Evolutionary conservation across 2,888 invertebrate species (phyloP).

Genomic region (Erebia palarica): DNA sequence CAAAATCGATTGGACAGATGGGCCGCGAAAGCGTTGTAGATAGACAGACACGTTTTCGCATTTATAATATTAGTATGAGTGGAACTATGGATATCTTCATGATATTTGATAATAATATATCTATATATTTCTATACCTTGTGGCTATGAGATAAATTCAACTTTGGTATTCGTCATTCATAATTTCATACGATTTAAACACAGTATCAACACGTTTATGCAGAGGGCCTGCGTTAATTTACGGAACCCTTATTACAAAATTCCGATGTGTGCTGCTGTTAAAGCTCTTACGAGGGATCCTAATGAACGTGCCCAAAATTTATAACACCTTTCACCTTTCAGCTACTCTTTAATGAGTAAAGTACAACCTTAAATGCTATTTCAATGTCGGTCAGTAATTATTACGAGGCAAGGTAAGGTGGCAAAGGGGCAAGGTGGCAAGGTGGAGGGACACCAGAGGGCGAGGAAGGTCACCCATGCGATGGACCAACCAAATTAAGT

Average conservation of each 20-base stretch:
- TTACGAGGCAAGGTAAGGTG: too few species aligned
- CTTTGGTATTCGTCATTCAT: conserved; percentile 22
- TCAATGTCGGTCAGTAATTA: background rate
- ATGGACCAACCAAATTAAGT: too few species aligned
- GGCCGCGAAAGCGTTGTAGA: too few species aligned
- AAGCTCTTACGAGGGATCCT: conserved; percentile 67
- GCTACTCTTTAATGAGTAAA: conserved; percentile 58
- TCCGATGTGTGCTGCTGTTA: conserved; percentile 75
- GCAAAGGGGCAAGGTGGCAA: too few species aligned
- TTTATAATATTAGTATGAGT: too few species aligned
- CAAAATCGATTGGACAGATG: too few species aligned
- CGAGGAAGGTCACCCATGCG: too few species aligned
- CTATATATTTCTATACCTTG: background rate
- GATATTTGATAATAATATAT: too few species aligned
- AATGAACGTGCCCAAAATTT: conserved; percentile 80
- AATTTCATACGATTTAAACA: conserved; percentile 29
- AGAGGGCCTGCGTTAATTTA: conserved; percentile 68
- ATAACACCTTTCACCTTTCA: conserved; percentile 75
- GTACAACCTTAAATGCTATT: conserved; percentile 23
- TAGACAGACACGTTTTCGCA: too few species aligned
- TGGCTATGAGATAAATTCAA: background rate
- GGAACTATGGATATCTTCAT: too few species aligned
- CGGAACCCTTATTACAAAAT: conserved; percentile 80
- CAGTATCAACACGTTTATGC: conserved; percentile 44
- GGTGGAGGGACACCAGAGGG: too few species aligned